A percentile compares a stretch with the other conserved stretches of the same genome.
Conservation (phyloP, 2,113 vertebrate genomes). For the Mustelus asterias region DNA sequence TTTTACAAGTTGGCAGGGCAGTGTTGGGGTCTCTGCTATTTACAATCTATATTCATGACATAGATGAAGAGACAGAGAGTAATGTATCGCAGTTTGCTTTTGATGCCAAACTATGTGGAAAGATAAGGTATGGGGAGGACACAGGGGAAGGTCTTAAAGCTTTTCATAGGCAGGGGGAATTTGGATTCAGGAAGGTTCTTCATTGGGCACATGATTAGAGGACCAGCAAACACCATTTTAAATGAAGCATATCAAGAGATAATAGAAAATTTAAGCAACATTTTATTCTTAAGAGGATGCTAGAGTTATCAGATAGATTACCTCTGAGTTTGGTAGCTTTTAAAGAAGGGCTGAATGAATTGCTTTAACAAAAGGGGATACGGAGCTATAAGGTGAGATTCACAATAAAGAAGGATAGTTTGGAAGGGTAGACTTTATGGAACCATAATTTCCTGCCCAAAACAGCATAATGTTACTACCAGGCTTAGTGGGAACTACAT, state of each 20-base stretch:
- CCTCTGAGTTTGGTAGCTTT: not conserved
- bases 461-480: not conserved
- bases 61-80: too few relatives aligned
- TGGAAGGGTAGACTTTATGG: not conserved
- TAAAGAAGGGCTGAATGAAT: not conserved
- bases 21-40: too few relatives aligned
- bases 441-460: not conserved
- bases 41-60: too few relatives aligned
- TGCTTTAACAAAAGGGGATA: not conserved
- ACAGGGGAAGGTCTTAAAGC: not conserved
- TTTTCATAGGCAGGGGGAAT: not conserved
- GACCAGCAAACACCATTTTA: not conserved
- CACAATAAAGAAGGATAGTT: not conserved
- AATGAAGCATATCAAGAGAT: not conserved
- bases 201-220: not conserved
- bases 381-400: not conserved
- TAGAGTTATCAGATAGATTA: not conserved
- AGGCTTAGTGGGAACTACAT: not conserved
- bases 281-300: not conserved
- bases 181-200: not conserved
- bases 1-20: too few relatives aligned
- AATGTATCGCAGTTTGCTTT: too few relatives aligned
- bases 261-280: not conserved
- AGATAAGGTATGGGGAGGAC: too few relatives aligned
- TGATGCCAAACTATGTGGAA: too few relatives aligned